Base-by-base conservation (phyloP, 2,113 vertebrate genomes). In the Engystomops pustulosus region DNA sequence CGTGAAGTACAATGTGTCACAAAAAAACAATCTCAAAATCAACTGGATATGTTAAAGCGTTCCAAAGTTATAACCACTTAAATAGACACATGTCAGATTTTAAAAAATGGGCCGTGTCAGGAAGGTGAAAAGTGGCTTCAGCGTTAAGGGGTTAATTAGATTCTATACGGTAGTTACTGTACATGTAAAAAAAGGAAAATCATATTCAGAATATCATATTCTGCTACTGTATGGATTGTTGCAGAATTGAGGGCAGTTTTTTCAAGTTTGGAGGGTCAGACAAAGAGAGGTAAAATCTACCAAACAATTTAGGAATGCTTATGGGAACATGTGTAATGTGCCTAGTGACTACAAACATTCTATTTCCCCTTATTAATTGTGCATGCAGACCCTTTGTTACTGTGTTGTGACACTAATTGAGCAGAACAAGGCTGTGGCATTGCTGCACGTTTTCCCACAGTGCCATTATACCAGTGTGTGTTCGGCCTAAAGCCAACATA, bases 341-440 rank as follows among this genome's bases (percentile, higher is more conserved):
- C 3, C 23, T 27, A 27, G 12, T 25, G 55, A 60, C 27, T 60
- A 23, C 9, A 60, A 60, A 25, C 55, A 60, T 25, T 60, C 55
- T 60, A 60, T 60, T 60, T 5, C 23, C 49, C 18, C n/a, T 49
- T 80, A 58, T 55, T 51, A 79, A 80, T 36, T 30, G 60, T 71
- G 51, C 32, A 12, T 72, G 32, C 23, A 30, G 17, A 75, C 20
- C 17, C 45, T 38, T 83, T 75, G 23, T 72, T 74, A 60, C 23
- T 74, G 18, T 3, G 72, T 60, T 83, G 51, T 82, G 38, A 75
- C 69, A 75, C 62, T 74, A 75, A 62, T 47, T 83, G 36, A 71
- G 36, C 32, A 44, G 9, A 62, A 58, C 70, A 44, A 62, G 38
- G 20, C 25, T 65, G 36, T 83, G 41, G 53, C 81, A 65, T 27